These are phyloP conservation scores for Dendroctonus ponderosae DNA, from an alignment of 1,140 invertebrate species.

Conservation along the genomic window DNA sequence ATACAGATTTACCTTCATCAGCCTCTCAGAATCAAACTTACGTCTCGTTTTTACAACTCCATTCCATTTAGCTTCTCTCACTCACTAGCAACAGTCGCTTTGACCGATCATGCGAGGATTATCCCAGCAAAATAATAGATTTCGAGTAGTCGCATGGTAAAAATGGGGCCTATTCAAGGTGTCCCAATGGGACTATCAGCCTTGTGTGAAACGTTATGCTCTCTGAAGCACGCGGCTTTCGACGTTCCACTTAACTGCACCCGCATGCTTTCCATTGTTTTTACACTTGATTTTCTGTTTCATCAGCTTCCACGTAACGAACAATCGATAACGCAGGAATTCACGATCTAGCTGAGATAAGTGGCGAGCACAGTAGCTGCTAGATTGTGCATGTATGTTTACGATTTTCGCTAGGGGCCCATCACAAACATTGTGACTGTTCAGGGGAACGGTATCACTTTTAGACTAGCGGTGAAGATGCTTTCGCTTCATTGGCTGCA, in stretches of 20 bases:
- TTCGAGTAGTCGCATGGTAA: too few relatives aligned
- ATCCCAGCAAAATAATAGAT: too few relatives aligned
- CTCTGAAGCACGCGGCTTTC: conserved; percentile 1
- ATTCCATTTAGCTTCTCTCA: too few relatives aligned
- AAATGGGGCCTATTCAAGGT: neutral
- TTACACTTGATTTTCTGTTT: conserved; percentile 38
- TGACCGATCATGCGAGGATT: too few relatives aligned
- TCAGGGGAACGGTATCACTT: too few relatives aligned
- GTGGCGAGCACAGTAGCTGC: conserved; percentile 37
- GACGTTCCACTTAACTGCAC: conserved; percentile 34
- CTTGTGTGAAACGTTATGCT: conserved; percentile 33
- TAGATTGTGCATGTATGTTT: conserved; percentile 42
- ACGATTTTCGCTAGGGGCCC: conserved; percentile 38
- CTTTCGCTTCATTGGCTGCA: too few relatives aligned
- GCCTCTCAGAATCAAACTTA: too few relatives aligned
- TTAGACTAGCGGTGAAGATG: too few relatives aligned
- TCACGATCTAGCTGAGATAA: conserved; percentile 43
- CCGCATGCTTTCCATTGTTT: conserved; percentile 35
- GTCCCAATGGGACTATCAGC: conserved; percentile 1
- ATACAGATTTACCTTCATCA: too few relatives aligned
- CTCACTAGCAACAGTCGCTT: too few relatives aligned
- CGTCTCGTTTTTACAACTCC: too few relatives aligned
- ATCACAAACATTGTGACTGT: too few relatives aligned
- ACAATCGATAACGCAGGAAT: conserved; percentile 43
- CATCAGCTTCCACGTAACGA: conserved; percentile 34